Evolutionary conservation across 2,113 vertebrate species (phyloP), one percentile per base, ranked within the genome.

Genomic region (Serinus canaria): DNA sequence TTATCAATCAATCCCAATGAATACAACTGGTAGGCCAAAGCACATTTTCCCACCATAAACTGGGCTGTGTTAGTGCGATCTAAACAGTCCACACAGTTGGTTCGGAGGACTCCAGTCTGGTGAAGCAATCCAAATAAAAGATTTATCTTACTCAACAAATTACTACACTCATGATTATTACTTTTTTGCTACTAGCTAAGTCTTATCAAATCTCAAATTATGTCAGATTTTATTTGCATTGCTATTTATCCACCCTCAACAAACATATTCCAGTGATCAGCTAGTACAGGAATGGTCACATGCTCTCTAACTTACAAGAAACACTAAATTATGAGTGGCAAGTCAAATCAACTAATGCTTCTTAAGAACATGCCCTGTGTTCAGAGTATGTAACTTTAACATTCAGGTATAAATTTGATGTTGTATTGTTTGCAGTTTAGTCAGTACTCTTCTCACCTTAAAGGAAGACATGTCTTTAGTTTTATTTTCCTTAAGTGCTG

Each of bases 11-110:
- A 92, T 63, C 99, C 99, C 52, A 99, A 94, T 1, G 99, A 99
- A 79, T 99, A 99, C 13, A 99, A 98, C 68, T 99, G 99, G 97
- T 99, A 99, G 16, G 99, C 99, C 94, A 99, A 96, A 23, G 99
- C 99, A 95, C 99, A 99, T 64, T 99, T 99, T 22, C 99, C 99
- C 97, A 99, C 99, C 99, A 99, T 99, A 88, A 99, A 99, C 46
- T 99, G 99, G 27, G 99, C 99, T 2, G 99, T 99, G 97, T 99
- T 99, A 52, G 99, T 99, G 30, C 99, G 98, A 94, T 99, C 99
- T 75, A 99, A 98, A 95, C 99, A 99, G 96, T 99, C 99, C 90
- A 99, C 99, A 76, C 99, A 99, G 96, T 99, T 99, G 68, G 99
- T 99, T 97, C 99, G 97, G 39, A 99, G 98, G 83, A 99, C 98